phyloP scores from a whole-genome alignment of 2,888 invertebrate genomes.

The Acanthococcus lagerstroemiae region DNA sequence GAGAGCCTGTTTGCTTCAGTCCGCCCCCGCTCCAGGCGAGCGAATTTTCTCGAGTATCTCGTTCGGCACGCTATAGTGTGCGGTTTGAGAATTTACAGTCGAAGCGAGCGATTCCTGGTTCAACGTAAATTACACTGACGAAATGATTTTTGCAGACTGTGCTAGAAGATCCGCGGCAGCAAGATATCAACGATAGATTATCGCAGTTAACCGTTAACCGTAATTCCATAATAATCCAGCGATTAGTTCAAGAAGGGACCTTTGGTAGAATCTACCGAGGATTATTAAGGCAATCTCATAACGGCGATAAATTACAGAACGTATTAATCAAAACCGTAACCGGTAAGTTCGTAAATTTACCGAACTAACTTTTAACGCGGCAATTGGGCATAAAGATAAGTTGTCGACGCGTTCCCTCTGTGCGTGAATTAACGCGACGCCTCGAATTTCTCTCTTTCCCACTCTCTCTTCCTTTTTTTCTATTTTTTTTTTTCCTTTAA shows the following conservation, averaged over 20 bases:
- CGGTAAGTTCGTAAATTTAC: slow-evolving; percentile 48
- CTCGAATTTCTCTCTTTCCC: no score
- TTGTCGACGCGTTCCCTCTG: no score
- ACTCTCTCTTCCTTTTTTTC: no score
- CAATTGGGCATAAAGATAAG: not conserved
- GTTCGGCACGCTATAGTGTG: no score
- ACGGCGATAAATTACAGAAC: slow-evolving; percentile 55
- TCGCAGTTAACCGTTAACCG: slow-evolving; percentile 27
- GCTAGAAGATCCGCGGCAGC: slow-evolving; percentile 22
- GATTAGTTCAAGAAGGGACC: slow-evolving; percentile 64
- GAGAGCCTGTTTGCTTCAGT: no score
- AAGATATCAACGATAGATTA: slow-evolving; percentile 32
- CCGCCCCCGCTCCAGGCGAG: no score
- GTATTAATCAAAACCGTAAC: slow-evolving; percentile 78
- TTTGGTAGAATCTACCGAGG: slow-evolving; percentile 78
- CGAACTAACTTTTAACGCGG: not conserved
- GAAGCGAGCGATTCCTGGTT: not conserved
- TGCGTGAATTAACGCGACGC: no score
- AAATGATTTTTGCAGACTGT: slow-evolving; percentile 13
- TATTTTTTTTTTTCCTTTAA: no score
- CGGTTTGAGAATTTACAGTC: no score
- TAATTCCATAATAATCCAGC: slow-evolving; percentile 24
- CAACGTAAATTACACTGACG: not conserved
- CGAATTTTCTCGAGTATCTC: no score
- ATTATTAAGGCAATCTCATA: slow-evolving; percentile 46